These are phyloP conservation scores for Odontesthes bonariensis DNA, from an alignment of 2,113 vertebrate species.

Conservation along the genomic window DNA sequence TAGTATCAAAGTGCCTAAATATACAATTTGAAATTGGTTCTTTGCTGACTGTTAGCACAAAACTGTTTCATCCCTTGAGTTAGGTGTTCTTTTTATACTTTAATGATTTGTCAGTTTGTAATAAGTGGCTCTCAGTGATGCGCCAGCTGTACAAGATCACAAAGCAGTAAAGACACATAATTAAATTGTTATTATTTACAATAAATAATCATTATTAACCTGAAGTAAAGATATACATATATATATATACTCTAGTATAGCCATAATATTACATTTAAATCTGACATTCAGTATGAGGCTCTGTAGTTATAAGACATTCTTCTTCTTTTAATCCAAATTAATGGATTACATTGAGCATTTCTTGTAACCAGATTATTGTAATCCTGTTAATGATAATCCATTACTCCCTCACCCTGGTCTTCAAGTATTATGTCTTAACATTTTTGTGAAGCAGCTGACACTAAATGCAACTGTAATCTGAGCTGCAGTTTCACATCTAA, in stretches of 20 bases:
- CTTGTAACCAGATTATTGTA: slow-evolving; percentile 69
- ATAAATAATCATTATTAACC: slow-evolving; percentile 12
- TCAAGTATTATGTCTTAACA: slow-evolving; percentile 45
- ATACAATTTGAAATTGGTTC: no score
- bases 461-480: slow-evolving; percentile 49
- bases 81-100: no score
- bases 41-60: no score
- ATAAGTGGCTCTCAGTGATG: not conserved
- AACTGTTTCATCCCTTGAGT: no score
- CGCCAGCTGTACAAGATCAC: not conserved
- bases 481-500: slow-evolving; percentile 37
- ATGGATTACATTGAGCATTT: slow-evolving; percentile 63
- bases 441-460: slow-evolving; percentile 40
- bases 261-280: slow-evolving; percentile 21
- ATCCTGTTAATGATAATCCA: slow-evolving; percentile 75
- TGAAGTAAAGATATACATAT: slow-evolving; percentile 1
- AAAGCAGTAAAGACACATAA: not conserved
- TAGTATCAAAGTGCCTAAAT: no score
- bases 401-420: slow-evolving; percentile 49
- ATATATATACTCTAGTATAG: slow-evolving; percentile 15
- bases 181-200: not conserved
- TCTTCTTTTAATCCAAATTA: slow-evolving; percentile 64
- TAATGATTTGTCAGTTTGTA: no score
- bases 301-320: slow-evolving; percentile 29
- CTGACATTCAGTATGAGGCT: slow-evolving; percentile 15